Evolutionary conservation across 92 coral and sea anemone species (phyloP).

Genomic region (Phenganax marumi): DNA sequence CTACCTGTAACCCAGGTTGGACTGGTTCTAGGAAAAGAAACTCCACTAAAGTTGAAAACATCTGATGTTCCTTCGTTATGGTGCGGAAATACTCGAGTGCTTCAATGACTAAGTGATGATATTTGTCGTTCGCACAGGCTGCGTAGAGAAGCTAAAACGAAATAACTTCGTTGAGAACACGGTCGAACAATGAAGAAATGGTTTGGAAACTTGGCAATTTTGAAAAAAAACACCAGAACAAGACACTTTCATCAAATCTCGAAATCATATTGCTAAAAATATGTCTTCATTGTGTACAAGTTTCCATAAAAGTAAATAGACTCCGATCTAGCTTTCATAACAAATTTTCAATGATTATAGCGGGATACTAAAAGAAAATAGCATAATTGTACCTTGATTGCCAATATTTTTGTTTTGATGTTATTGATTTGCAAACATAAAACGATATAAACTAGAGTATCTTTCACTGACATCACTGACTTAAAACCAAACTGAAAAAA

Average conservation of each 20-base stretch:
- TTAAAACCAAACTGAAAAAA: constrained; percentile 87
- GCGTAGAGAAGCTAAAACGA: constrained; percentile 70
- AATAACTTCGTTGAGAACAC: background rate
- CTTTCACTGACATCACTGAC: constrained; percentile 78
- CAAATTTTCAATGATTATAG: background rate
- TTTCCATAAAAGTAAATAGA: background rate
- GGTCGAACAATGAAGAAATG: too few species aligned
- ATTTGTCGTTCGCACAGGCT: constrained; percentile 77
- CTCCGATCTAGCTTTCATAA: too few species aligned
- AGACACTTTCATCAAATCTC: background rate
- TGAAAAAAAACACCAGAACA: background rate
- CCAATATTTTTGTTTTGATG: constrained; percentile 88
- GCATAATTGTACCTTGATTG: constrained; percentile 64
- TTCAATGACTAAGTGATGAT: constrained; percentile 74
- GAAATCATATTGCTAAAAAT: background rate
- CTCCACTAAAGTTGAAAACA: constrained; percentile 78
- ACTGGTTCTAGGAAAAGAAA: constrained; percentile 74
- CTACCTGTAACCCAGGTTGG: constrained; percentile 91
- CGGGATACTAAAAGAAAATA: background rate
- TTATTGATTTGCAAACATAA: constrained; percentile 85
- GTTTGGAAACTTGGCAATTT: too few species aligned
- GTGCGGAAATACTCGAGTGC: constrained; percentile 75
- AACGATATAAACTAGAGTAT: constrained; percentile 67
- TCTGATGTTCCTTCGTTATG: constrained; percentile 69
- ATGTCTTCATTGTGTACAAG: background rate